These are phyloP conservation scores for Stratiolaelaps scimitus DNA, from an alignment of 1,140 invertebrate genomes.

Conservation along the genomic window DNA sequence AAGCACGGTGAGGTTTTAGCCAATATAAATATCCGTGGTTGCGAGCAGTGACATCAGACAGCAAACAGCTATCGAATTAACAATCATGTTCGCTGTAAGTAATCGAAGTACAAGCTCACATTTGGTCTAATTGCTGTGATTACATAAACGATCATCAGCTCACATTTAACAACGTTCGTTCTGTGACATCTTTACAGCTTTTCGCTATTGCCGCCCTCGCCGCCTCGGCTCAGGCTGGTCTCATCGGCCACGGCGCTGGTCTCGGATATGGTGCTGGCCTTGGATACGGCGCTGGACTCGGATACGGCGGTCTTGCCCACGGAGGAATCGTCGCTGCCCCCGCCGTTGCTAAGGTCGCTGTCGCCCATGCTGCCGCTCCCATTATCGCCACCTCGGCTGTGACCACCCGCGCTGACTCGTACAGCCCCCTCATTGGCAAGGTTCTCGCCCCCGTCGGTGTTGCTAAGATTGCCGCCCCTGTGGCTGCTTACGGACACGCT, in stretches of 20 bases:
- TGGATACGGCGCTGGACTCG: slow-evolving; percentile 6
- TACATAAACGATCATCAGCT: too few relatives aligned
- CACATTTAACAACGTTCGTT: background rate
- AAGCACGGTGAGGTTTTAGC: too few relatives aligned
- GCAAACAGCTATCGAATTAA: too few relatives aligned
- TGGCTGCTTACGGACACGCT: background rate
- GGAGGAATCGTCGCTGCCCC: background rate
- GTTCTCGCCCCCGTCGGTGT: slow-evolving; percentile 1
- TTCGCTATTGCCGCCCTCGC: background rate
- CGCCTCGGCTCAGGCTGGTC: background rate
- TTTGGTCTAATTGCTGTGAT: too few relatives aligned
- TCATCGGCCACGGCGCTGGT: background rate
- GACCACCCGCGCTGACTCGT: slow-evolving; percentile 14
- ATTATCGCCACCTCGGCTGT: slow-evolving; percentile 3
- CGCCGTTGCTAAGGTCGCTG: background rate
- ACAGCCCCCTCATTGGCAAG: slow-evolving; percentile 14
- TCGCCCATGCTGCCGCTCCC: background rate
- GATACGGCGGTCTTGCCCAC: slow-evolving; percentile 1
- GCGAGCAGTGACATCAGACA: too few relatives aligned
- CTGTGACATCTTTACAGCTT: background rate
- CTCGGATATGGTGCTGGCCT: too few relatives aligned
- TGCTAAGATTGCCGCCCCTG: slow-evolving; percentile 3
- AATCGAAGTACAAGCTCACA: too few relatives aligned
- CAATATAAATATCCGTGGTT: too few relatives aligned
- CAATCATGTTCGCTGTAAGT: too few relatives aligned